Base-by-base conservation (phyloP, 2,797 vertebrate species). In the Phylloscopus collybita region DNA sequence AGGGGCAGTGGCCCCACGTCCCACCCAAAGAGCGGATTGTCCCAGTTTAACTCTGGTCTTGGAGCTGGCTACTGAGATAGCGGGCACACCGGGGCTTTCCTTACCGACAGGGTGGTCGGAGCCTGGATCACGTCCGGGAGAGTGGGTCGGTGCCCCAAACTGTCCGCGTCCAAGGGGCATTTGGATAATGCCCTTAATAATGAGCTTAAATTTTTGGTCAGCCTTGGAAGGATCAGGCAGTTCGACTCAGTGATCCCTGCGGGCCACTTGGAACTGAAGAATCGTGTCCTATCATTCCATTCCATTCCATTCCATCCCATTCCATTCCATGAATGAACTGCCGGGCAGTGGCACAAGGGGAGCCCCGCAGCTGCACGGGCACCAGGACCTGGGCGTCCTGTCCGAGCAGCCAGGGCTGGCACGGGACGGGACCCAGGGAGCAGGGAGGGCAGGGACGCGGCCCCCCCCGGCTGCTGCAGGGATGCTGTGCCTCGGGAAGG, bases 391-490 rank as follows among this genome's bases (percentile, higher is more conserved):
- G 21, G 44, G 9, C 8, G 1, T 3, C 8, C 16, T 11, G 38
- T 7, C 30, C 4, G n/a, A 38, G 21, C 1, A 36, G 16, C 9
- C 4, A 8, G 29, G 2, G 18, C 49, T 10, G 29, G 15, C 2
- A 1, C 0, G 15, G 57, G 45, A 7, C 1, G 0, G 40, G 2
- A 2, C 22, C 8, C 23, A 2, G 2, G 6, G 29, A 4, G 13
- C 13, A 5, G 30, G 10, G 47, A 22, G 51, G 32, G 47, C 44
- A 36, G 61, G 61, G 38, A 19, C 40, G 40, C 40, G 40, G 40
- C n/a, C 40, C 10, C 29, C 23, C 17, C 27, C 0, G 2, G 6
- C 2, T 3, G 23, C 27, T 13, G 7, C 27, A 14, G 26, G 4
- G 23, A 34, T 34, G 40, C 34, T 6, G 13, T 2, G 19, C 1